Percentiles rank a stretch among this genome's conserved stretches.
These are phyloP conservation scores for Dichetophora obliterata DNA, from an alignment of 2,888 invertebrate genomes.

Conservation along the genomic window DNA sequence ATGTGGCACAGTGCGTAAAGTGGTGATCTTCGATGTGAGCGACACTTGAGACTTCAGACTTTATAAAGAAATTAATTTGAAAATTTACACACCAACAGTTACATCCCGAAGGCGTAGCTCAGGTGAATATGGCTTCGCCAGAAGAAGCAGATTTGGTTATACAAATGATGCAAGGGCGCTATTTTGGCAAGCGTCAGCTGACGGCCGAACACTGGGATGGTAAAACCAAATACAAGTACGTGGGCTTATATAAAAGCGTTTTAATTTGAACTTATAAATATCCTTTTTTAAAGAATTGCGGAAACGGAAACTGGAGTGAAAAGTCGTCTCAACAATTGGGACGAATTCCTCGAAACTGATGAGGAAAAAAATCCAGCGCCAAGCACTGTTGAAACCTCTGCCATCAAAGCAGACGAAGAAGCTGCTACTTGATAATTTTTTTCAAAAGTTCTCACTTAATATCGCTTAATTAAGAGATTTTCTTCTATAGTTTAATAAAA, in stretches of 20 bases:
- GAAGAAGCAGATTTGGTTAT: slow-evolving; percentile 94
- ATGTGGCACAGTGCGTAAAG: slow-evolving; percentile 92
- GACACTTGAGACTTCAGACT: background rate
- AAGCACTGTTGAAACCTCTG: background rate
- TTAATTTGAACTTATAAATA: background rate
- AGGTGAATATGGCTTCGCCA: slow-evolving; percentile 89
- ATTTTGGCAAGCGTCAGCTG: slow-evolving; percentile 89
- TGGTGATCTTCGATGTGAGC: slow-evolving; percentile 89
- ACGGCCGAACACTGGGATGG: slow-evolving; percentile 96
- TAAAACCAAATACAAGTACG: slow-evolving; percentile 86
- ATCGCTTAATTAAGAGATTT: no score
- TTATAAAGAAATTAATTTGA: background rate
- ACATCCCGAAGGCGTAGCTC: slow-evolving; percentile 94
- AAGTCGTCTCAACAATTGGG: slow-evolving; percentile 89
- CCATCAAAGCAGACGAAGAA: background rate
- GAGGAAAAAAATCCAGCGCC: slow-evolving; percentile 45
- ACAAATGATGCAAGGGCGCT: slow-evolving; percentile 87
- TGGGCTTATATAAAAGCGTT: background rate
- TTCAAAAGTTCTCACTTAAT: no score
- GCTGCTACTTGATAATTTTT: background rate
- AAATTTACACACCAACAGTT: slow-evolving; percentile 70
- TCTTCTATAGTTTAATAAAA: no score
- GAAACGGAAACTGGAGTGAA: slow-evolving; percentile 92
- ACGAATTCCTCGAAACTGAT: slow-evolving; percentile 79
- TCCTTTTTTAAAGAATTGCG: slow-evolving; percentile 74